phyloP scores from a whole-genome alignment of 2,113 vertebrate genomes.

The Dasypus novemcinctus region DNA sequence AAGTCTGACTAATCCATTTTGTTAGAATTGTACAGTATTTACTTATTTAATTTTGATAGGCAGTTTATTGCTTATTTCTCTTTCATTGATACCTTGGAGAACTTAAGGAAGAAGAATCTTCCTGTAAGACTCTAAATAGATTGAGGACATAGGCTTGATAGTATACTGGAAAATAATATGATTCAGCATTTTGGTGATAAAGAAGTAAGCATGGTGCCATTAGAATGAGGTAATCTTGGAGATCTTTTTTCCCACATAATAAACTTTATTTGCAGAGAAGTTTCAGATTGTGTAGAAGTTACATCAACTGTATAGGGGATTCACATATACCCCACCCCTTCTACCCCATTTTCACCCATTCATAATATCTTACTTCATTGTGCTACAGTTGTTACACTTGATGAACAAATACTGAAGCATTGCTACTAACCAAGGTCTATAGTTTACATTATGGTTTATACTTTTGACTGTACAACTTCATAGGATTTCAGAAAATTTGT shows the following conservation, averaged over 20 bases:
- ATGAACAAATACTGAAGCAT: too few relatives aligned
- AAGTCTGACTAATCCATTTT: neutral
- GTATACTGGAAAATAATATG: neutral
- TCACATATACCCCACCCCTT: too few relatives aligned
- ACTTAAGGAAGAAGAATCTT: neutral
- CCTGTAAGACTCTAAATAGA: neutral
- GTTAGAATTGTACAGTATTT: neutral
- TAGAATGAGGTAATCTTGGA: neutral
- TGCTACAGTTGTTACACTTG: too few relatives aligned
- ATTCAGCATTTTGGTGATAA: neutral
- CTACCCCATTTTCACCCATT: too few relatives aligned
- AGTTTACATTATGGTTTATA: too few relatives aligned
- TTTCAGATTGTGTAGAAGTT: too few relatives aligned
- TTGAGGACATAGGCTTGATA: neutral
- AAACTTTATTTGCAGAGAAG: too few relatives aligned
- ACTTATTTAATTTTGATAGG: conserved; percentile 1
- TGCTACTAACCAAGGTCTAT: too few relatives aligned
- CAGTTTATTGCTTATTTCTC: neutral
- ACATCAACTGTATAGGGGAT: too few relatives aligned
- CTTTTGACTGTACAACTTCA: too few relatives aligned
- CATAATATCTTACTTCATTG: too few relatives aligned
- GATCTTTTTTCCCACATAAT: neutral
- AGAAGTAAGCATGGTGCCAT: neutral
- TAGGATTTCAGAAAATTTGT: too few relatives aligned
- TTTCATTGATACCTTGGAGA: neutral